A percentile compares a stretch with the other conserved stretches of the same genome.
Conservation (phyloP, 2,888 invertebrate genomes). For the Steinernema carpocapsae region DNA sequence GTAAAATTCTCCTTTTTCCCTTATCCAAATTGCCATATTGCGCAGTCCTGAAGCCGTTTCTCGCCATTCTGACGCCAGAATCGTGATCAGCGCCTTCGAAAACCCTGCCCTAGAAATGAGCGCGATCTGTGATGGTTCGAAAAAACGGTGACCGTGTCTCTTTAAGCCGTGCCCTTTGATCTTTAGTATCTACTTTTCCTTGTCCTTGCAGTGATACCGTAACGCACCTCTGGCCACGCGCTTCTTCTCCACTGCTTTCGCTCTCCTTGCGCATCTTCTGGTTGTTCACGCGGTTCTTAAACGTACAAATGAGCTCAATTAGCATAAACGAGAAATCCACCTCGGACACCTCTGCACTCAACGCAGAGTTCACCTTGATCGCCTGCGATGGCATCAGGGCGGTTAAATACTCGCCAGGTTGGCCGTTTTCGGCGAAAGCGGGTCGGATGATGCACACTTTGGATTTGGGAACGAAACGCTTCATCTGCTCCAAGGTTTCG, state of each 20-base stretch:
- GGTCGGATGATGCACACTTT: constrained; percentile 37
- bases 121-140: too few relatives aligned
- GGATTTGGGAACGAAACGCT: constrained; percentile 36
- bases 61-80: too few relatives aligned
- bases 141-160: too few relatives aligned
- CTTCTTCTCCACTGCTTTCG: neutral
- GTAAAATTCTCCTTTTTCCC: too few relatives aligned
- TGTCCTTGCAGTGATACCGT: too few relatives aligned
- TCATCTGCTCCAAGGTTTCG: constrained; percentile 22
- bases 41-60: too few relatives aligned
- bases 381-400: neutral
- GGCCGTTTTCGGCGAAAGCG: constrained; percentile 33
- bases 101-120: too few relatives aligned
- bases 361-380: neutral
- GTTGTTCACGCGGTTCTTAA: constrained; percentile 1
- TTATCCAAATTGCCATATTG: too few relatives aligned
- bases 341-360: constrained; percentile 16
- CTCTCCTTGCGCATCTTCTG: neutral
- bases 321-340: constrained; percentile 70
- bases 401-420: constrained; percentile 19
- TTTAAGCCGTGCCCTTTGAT: too few relatives aligned
- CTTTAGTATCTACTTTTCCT: too few relatives aligned
- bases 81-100: too few relatives aligned
- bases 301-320: neutral
- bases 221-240: neutral